Conservation (phyloP, 2,797 vertebrate genomes). For the Amniataba percoides region DNA sequence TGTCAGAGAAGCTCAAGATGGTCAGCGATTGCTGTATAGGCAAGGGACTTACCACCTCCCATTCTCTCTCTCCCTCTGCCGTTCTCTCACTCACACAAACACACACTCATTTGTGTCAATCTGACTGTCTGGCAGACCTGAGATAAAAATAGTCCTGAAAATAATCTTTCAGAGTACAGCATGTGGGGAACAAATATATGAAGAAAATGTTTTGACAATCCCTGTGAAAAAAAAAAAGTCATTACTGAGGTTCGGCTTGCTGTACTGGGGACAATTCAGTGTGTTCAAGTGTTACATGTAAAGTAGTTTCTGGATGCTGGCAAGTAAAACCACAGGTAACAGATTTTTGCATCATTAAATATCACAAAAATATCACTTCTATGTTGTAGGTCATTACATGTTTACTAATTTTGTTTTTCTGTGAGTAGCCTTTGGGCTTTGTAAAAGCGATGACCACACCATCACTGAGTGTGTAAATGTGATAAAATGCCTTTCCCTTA, state of each 20-base stretch:
- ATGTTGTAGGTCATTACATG: constrained; percentile 10
- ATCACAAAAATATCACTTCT: not conserved
- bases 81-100: constrained; percentile 43
- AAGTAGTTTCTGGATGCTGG: not conserved
- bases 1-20: constrained; percentile 82
- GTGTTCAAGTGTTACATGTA: not conserved
- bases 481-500: constrained; percentile 1
- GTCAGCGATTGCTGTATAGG: constrained; percentile 76
- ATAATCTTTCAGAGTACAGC: constrained; percentile 22
- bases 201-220: constrained; percentile 28
- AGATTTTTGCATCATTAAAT: not conserved
- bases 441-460: not conserved
- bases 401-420: constrained; percentile 8
- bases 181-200: constrained; percentile 19
- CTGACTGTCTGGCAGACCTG: constrained; percentile 38
- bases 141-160: constrained; percentile 57
- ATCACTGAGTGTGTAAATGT: not conserved
- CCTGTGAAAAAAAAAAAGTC: not conserved
- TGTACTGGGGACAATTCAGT: not conserved
- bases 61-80: constrained; percentile 29
- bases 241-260: constrained; percentile 3
- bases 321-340: constrained; percentile 1
- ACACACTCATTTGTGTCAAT: constrained; percentile 68
- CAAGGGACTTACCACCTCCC: constrained; percentile 54
- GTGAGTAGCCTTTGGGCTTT: not conserved